phyloP scores from a whole-genome alignment of 2,797 vertebrate species.

The Mus caroli region DNA sequence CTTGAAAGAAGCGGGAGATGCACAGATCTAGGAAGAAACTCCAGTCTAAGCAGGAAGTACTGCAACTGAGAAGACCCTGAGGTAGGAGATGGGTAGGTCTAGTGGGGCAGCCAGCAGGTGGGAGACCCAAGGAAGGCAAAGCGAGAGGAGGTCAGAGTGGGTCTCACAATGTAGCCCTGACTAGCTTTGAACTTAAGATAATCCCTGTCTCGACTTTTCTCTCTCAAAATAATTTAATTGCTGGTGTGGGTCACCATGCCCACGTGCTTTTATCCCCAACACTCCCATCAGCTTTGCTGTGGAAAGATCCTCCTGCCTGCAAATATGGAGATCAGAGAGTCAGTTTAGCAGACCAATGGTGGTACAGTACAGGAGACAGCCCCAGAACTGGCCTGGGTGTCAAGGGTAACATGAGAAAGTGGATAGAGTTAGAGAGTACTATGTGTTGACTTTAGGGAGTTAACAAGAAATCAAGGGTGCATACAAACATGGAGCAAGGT shows the following conservation, averaged over 20 bases:
- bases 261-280: no score
- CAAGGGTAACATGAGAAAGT: not conserved
- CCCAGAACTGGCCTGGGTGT: not conserved
- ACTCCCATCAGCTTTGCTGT: not conserved
- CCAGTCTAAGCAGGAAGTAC: not conserved
- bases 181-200: not conserved
- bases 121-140: not conserved
- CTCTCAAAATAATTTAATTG: not conserved
- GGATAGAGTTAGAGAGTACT: not conserved
- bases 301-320: not conserved
- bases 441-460: not conserved
- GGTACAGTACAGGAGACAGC: not conserved
- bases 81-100: not conserved
- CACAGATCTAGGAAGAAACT: not conserved
- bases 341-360: not conserved
- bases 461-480: no score
- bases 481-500: not conserved
- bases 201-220: not conserved
- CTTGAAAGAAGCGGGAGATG: not conserved
- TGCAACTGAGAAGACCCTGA: not conserved
- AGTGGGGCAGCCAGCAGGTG: not conserved
- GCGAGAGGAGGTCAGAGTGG: not conserved
- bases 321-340: not conserved
- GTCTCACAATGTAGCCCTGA: not conserved
- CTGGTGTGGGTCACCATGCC: not conserved